Percentiles rank a stretch among this genome's conserved stretches.
These are phyloP conservation scores for Drosophila nigricruria DNA, from an alignment of 2,888 invertebrate species.

Conservation along the genomic window DNA sequence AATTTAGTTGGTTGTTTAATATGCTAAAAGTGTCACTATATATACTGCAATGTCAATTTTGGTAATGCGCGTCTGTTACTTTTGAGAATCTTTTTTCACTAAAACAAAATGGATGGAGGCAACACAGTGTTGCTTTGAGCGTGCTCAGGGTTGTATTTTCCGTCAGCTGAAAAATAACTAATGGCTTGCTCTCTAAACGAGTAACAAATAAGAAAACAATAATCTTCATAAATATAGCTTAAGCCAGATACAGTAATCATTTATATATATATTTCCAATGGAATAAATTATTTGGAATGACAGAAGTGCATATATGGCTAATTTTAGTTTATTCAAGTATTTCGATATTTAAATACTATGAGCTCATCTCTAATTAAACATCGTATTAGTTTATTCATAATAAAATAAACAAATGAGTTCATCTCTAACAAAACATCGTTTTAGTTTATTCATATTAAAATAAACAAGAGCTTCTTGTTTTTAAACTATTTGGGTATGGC, in stretches of 20 bases:
- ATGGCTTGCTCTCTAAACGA: slow-evolving; percentile 22
- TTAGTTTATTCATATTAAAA: background rate
- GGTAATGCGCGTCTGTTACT: slow-evolving; percentile 69
- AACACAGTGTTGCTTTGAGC: slow-evolving; percentile 65
- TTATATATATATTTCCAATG: background rate
- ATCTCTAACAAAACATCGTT: slow-evolving; percentile 25
- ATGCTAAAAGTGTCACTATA: slow-evolving; percentile 47
- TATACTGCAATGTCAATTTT: slow-evolving; percentile 63
- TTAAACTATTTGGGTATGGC: slow-evolving; percentile 6
- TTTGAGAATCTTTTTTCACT: slow-evolving; percentile 72
- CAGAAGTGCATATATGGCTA: background rate
- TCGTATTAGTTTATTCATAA: background rate
- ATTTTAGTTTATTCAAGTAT: background rate
- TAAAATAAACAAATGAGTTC: slow-evolving; percentile 7
- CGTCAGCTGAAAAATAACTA: slow-evolving; percentile 41
- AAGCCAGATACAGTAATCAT: no score
- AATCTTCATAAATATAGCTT: background rate
- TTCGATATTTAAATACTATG: slow-evolving; percentile 16
- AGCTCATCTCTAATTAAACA: slow-evolving; percentile 30
- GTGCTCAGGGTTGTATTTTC: slow-evolving; percentile 69
- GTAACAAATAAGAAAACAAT: slow-evolving; percentile 15
- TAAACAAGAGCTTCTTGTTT: background rate
- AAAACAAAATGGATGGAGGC: slow-evolving; percentile 76
- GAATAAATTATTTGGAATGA: background rate
- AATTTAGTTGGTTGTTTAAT: slow-evolving; percentile 57